Conservation (phyloP, 2,888 invertebrate species). For the Epicampocera succincta region DNA sequence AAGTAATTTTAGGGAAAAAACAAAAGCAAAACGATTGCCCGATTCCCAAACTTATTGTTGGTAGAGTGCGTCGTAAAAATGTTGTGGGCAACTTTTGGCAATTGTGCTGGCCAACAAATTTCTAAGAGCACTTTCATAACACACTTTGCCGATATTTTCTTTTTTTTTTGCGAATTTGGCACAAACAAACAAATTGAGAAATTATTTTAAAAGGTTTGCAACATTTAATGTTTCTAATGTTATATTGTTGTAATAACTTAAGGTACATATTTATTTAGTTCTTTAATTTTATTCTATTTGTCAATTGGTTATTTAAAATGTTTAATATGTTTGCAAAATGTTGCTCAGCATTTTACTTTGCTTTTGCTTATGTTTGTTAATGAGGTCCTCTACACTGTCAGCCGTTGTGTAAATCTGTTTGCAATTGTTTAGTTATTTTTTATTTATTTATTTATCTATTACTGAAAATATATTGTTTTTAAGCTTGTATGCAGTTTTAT, state of each 20-base stretch:
- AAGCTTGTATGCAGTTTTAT: constrained; percentile 49
- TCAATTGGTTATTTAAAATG: constrained; percentile 11
- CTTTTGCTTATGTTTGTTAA: constrained; percentile 48
- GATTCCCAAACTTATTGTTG: too few relatives aligned
- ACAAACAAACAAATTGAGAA: constrained; percentile 1
- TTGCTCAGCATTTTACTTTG: constrained; percentile 52
- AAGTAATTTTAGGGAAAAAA: constrained; percentile 36
- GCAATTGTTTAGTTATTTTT: constrained; percentile 12
- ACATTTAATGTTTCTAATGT: constrained; percentile 60
- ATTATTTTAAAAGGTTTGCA: constrained; percentile 38
- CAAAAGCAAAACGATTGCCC: constrained; percentile 1
- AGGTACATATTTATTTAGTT: constrained; percentile 59
- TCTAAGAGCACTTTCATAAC: too few relatives aligned
- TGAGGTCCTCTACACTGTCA: constrained; percentile 66
- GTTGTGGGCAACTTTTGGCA: too few relatives aligned
- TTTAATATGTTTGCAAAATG: constrained; percentile 42
- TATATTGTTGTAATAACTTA: constrained; percentile 63
- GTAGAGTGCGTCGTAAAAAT: too few relatives aligned
- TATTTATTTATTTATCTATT: constrained; percentile 15
- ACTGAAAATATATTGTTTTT: constrained; percentile 46
- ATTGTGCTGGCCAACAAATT: too few relatives aligned
- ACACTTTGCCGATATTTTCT: too few relatives aligned
- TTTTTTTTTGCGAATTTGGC: too few relatives aligned
- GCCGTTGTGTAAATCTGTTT: constrained; percentile 56
- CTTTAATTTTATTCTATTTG: constrained; percentile 29